A percentile compares a stretch with the other conserved stretches of the same genome.
Conservation (phyloP, 1,140 invertebrate genomes). For the Lucilia cuprina region DNA sequence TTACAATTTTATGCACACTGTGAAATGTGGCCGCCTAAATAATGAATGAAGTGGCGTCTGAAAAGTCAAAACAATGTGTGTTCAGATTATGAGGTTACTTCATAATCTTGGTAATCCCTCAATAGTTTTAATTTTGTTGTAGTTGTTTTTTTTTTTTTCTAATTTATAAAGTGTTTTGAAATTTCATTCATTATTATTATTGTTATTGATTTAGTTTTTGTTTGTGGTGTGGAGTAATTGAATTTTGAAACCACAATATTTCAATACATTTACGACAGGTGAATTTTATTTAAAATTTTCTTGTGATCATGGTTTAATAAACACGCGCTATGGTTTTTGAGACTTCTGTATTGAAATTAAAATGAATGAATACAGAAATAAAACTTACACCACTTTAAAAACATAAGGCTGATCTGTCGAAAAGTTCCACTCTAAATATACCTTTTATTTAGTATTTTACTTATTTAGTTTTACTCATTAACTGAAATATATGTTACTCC, state of each 20-base stretch:
- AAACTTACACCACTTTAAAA: no score
- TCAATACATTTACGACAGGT: not conserved
- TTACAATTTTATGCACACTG: not conserved
- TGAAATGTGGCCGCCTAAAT: conserved; percentile 2
- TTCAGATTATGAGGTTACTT: not conserved
- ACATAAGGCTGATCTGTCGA: no score
- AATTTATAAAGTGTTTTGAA: not conserved
- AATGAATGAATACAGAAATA: no score
- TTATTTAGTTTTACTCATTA: no score
- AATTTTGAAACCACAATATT: conserved; percentile 9
- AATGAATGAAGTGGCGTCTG: conserved; percentile 11
- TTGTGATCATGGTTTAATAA: not conserved
- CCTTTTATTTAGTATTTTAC: no score
- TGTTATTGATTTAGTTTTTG: not conserved
- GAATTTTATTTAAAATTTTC: not conserved
- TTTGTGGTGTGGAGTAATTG: not conserved
- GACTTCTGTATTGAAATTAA: no score
- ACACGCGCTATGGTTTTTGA: not conserved
- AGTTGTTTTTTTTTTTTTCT: not conserved
- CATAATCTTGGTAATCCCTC: not conserved
- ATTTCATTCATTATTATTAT: not conserved
- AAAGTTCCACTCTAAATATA: no score
- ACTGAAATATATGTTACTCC: no score
- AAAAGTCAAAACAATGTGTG: not conserved
- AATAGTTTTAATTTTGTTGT: not conserved